phyloP scores from a whole-genome alignment of 2,113 vertebrate genomes.

The Taurulus bubalis region DNA sequence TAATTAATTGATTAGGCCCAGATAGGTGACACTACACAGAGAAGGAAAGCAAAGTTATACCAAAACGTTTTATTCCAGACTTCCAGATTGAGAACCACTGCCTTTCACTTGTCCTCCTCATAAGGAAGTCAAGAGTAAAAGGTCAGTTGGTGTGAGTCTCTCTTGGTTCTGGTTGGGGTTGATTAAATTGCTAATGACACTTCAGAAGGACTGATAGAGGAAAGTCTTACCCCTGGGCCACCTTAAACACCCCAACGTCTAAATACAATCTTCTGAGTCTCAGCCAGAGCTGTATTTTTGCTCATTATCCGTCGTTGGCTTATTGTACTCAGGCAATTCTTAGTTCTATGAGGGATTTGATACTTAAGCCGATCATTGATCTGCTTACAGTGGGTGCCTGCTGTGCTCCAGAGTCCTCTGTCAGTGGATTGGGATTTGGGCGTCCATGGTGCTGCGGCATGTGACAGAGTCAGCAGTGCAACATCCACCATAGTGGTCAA shows the following conservation, averaged over 20 bases:
- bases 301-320: conserved; percentile 24
- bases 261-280: conserved; percentile 12
- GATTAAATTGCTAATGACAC: conserved; percentile 18
- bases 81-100: background rate
- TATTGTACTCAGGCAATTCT: conserved; percentile 42
- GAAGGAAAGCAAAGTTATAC: background rate
- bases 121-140: background rate
- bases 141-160: background rate
- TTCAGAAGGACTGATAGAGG: conserved; percentile 17
- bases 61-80: background rate
- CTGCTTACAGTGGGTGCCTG: conserved; percentile 50
- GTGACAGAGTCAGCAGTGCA: conserved; percentile 66
- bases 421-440: conserved; percentile 60
- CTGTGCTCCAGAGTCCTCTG: conserved; percentile 41
- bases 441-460: conserved; percentile 42
- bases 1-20: background rate
- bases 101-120: background rate
- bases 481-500: conserved; percentile 56
- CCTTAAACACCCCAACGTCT: background rate
- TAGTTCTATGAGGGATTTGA: conserved; percentile 50
- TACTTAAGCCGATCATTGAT: conserved; percentile 65
- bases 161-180: background rate
- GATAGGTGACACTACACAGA: background rate
- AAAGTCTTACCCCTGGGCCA: background rate
- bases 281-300: conserved; percentile 13